Conservation (phyloP, 2,113 vertebrate species). For the Lepisosteus oculatus region DNA sequence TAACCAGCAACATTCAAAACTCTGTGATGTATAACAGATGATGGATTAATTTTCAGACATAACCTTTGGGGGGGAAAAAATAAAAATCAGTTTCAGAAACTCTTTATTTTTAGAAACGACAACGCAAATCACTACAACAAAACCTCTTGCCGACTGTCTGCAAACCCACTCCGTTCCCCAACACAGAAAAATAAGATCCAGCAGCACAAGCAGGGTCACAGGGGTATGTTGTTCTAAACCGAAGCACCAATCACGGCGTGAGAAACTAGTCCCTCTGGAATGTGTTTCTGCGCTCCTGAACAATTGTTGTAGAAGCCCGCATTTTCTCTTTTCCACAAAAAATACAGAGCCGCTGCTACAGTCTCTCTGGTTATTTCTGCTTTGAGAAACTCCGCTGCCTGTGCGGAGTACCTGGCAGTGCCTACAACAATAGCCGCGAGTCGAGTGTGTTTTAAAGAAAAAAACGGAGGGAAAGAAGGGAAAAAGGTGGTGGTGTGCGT, state of each 20-base stretch:
- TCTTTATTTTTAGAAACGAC: no score
- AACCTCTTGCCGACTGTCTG: no score
- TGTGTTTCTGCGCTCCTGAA: conserved; percentile 27
- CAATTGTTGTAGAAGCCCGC: conserved; percentile 15
- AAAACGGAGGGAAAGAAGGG: conserved; percentile 8
- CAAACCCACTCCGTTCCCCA: no score
- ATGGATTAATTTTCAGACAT: no score
- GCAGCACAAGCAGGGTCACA: conserved; percentile 17
- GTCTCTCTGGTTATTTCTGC: not conserved
- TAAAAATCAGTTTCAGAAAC: no score
- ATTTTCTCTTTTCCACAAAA: conserved; percentile 8
- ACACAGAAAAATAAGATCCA: conserved; percentile 15
- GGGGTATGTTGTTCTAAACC: conserved; percentile 28
- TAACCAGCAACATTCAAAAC: no score
- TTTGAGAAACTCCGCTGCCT: not conserved
- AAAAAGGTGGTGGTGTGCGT: not conserved
- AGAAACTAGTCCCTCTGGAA: conserved; percentile 62
- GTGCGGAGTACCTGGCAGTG: conserved; percentile 28
- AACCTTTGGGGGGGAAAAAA: no score
- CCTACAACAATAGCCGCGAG: conserved; percentile 48
- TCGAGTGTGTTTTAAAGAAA: conserved; percentile 23
- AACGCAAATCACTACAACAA: no score
- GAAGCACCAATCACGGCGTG: conserved; percentile 28
- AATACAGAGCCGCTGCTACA: not conserved
- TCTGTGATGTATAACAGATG: no score